Evolutionary conservation across 1,140 invertebrate species (phyloP), one percentile per base, ranked within the genome.

Genomic region (Eupeodes corollae): DNA sequence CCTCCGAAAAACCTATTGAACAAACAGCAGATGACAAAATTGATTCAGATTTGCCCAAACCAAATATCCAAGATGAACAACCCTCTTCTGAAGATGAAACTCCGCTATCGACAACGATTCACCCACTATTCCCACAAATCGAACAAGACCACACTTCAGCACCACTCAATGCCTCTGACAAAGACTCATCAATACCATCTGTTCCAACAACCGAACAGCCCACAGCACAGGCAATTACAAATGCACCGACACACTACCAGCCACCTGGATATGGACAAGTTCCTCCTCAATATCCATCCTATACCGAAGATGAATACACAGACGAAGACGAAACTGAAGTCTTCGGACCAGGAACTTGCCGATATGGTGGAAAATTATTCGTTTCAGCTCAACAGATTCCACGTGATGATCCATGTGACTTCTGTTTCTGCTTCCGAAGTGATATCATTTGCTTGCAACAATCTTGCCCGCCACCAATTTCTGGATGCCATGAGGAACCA

Each of bases 371-470:
- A 54, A 90, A 90, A 70, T 81, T 93, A 33, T 94, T 90, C 61
- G 86, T 92, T 31, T 93, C 89, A 1, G 91, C 91, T 5, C 90
- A 94, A 72, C 91, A 95, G 73, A 92, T 95, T 52, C 90, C 90
- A 16, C 74, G 90, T 55, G 86, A 91, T 50, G 88, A 95, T 73
- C 88, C 91, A 26, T 95, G 91, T 63, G 90, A 94, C 62, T 95
- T 94, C 75, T 95, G 91, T 70, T 95, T 95, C 82, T 95, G 91
- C 75, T 95, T 94, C 75, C 79, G 91, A 69, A 90, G 89, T 63
- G 91, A 94, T 61, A 93, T 95, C 52, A 94, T 95, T 54, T 95
- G 91, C 58, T 71, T 95, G 37, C 90, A 94, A 70, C 91, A 95
- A 67, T 91, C 88, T 58, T 95, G 91, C 71, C 91, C 91, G 43